Evolutionary conservation across 1,140 invertebrate genomes (phyloP).

Genomic region (Drosophila ercepeae): DNA sequence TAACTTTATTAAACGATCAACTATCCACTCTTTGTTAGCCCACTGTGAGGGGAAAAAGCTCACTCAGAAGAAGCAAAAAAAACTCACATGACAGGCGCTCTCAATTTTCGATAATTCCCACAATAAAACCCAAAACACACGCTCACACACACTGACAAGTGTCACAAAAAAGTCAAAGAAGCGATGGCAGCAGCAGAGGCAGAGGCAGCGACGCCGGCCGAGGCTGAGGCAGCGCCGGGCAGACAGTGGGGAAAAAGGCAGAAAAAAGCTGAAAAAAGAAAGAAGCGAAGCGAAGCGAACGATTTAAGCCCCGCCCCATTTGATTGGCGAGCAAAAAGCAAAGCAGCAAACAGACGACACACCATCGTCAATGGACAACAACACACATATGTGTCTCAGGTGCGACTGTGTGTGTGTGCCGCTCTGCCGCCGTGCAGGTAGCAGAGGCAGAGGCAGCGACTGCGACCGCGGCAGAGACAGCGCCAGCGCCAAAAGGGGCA

Average conservation of each 20-base stretch:
- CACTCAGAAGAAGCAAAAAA: conserved; percentile 22
- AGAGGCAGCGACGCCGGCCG: conserved; percentile 35
- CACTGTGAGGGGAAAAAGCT: conserved; percentile 22
- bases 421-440: conserved; percentile 32
- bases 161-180: conserved; percentile 54
- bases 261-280: conserved; percentile 28
- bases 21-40: too few species aligned
- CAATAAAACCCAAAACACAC: conserved; percentile 72
- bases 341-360: conserved; percentile 61
- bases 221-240: conserved; percentile 21
- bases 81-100: conserved; percentile 41
- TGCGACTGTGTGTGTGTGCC: conserved; percentile 36
- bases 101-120: conserved; percentile 80
- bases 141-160: conserved; percentile 51
- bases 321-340: conserved; percentile 77
- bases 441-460: conserved; percentile 44
- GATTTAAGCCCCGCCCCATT: conserved; percentile 83
- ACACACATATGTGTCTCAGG: conserved; percentile 43
- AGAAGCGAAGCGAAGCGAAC: conserved; percentile 41
- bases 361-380: conserved; percentile 74
- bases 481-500: conserved; percentile 28
- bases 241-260: conserved; percentile 29
- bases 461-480: conserved; percentile 42
- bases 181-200: not conserved
- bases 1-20: too few species aligned